Conservation (phyloP, 2,888 invertebrate genomes). For the Agrotis clavis region DNA sequence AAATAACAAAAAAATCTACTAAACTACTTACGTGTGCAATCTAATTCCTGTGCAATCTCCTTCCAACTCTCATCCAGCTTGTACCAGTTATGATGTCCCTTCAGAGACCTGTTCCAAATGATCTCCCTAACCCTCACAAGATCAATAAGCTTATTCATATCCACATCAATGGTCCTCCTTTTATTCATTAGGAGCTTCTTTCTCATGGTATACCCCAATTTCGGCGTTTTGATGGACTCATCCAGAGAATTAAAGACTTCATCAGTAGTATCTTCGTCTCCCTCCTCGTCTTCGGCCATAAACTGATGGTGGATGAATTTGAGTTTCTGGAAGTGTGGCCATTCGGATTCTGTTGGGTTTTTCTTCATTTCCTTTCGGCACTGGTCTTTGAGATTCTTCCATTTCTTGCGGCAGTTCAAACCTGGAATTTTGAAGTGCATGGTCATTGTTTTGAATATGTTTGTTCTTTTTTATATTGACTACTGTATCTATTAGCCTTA, state of each 20-base stretch:
- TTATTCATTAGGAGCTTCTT: slow-evolving; percentile 87
- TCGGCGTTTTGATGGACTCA: slow-evolving; percentile 85
- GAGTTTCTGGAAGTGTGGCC: slow-evolving; percentile 86
- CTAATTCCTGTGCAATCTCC: slow-evolving; percentile 85
- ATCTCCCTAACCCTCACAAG: slow-evolving; percentile 83
- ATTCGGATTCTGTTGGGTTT: slow-evolving; percentile 82
- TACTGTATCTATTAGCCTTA: too few species aligned
- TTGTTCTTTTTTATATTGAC: too few species aligned
- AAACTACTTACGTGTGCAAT: slow-evolving; percentile 84
- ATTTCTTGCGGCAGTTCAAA: slow-evolving; percentile 86
- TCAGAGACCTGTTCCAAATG: slow-evolving; percentile 87
- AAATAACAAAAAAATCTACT: too few species aligned
- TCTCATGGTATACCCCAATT: slow-evolving; percentile 86
- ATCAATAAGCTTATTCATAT: slow-evolving; percentile 86
- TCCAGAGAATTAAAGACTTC: slow-evolving; percentile 84
- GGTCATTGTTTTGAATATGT: slow-evolving; percentile 8
- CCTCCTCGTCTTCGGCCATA: slow-evolving; percentile 85
- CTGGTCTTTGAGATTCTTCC: slow-evolving; percentile 89
- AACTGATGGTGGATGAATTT: slow-evolving; percentile 87
- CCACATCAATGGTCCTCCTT: slow-evolving; percentile 84
- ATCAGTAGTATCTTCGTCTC: slow-evolving; percentile 82
- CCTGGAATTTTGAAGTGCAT: slow-evolving; percentile 75
- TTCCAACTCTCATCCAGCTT: slow-evolving; percentile 88
- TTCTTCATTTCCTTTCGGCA: slow-evolving; percentile 89
- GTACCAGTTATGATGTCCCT: slow-evolving; percentile 89